phyloP scores from a whole-genome alignment of 2,888 invertebrate genomes.

The Macaria notata region DNA sequence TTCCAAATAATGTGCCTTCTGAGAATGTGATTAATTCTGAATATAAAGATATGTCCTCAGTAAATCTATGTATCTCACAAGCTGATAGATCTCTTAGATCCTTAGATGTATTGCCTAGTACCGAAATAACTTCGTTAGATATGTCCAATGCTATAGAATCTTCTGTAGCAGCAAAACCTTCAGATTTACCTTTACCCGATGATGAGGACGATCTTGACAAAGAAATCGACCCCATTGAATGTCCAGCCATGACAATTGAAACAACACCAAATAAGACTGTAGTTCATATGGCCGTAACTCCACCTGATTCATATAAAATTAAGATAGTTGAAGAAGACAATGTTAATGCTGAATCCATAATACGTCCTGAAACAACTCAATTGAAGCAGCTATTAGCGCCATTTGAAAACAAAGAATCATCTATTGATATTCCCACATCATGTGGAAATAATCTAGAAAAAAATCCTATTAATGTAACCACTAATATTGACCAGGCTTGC shows the following conservation, averaged over 20 bases:
- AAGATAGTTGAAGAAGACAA: too few species aligned
- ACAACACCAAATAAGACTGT: conserved; percentile 4
- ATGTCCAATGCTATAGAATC: not conserved
- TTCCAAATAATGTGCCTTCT: not conserved
- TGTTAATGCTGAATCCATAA: too few species aligned
- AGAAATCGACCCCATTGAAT: conserved; percentile 23
- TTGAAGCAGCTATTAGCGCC: too few species aligned
- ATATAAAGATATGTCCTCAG: not conserved
- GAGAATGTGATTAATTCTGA: not conserved
- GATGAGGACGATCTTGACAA: conserved; percentile 49
- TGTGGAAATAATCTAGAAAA: not conserved
- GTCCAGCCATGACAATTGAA: not conserved
- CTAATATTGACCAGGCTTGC: not conserved
- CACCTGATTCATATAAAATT: not conserved
- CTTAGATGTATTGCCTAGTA: conserved; percentile 7
- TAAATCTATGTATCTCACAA: not conserved
- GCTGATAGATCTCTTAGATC: not conserved
- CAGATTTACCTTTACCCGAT: conserved; percentile 55
- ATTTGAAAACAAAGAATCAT: too few species aligned
- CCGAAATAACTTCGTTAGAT: conserved; percentile 1
- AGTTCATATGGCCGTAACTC: not conserved
- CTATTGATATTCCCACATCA: conserved; percentile 9
- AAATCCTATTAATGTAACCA: not conserved
- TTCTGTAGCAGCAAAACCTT: conserved; percentile 31
- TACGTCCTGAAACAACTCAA: too few species aligned